These are phyloP conservation scores for Drosophila hawaiiensis DNA, from an alignment of 2,888 invertebrate species.

Conservation along the genomic window DNA sequence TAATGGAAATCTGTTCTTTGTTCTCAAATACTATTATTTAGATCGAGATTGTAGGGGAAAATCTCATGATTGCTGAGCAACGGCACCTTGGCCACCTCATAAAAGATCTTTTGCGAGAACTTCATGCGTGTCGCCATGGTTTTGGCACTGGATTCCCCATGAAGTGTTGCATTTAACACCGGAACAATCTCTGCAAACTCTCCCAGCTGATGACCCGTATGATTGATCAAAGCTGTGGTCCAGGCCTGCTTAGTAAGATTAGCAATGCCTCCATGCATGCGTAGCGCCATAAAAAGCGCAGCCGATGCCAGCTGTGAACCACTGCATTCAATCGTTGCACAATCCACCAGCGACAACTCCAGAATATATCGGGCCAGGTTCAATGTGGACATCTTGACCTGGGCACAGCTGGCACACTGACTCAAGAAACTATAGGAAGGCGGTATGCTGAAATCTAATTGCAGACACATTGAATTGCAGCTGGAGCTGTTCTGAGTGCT, in stretches of 20 bases:
- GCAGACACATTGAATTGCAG: not conserved
- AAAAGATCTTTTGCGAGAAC: not conserved
- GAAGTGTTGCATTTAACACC: not conserved
- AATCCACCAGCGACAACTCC: not conserved
- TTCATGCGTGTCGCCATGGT: not conserved
- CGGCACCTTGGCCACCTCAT: not conserved
- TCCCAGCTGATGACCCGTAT: not conserved
- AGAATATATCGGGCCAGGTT: not conserved
- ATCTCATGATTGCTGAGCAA: not conserved
- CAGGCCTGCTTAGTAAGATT: not conserved
- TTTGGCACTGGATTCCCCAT: constrained; percentile 1
- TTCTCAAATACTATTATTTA: not conserved
- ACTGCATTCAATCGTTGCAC: not conserved
- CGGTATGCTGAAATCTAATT: not conserved
- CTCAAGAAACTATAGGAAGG: not conserved
- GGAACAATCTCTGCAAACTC: not conserved
- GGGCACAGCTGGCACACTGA: not conserved
- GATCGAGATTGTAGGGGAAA: not conserved
- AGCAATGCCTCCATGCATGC: not conserved
- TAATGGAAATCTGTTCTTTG: not conserved
- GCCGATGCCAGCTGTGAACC: not conserved
- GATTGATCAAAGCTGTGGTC: not conserved
- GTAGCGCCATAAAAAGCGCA: not conserved
- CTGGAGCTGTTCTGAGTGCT: not conserved
- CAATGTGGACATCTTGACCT: not conserved